These are phyloP conservation scores for Scaeva pyrastri DNA, from an alignment of 2,888 invertebrate genomes.

Conservation along the genomic window DNA sequence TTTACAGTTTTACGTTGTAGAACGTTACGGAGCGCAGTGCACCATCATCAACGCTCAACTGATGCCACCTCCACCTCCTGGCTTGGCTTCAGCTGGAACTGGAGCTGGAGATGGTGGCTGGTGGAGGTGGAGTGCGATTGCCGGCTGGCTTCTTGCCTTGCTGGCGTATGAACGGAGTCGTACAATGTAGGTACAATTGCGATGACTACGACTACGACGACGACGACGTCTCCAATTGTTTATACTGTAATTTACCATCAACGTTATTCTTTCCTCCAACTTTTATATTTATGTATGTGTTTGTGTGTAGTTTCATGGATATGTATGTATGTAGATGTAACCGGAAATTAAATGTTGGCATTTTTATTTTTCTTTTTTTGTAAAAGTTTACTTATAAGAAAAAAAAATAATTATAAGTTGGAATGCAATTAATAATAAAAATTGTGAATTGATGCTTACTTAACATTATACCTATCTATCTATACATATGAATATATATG, in stretches of 20 bases:
- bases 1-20: constrained; percentile 15
- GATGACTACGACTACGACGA: neutral
- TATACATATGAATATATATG: constrained; percentile 14
- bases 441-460: constrained; percentile 39
- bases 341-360: constrained; percentile 73
- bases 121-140: neutral
- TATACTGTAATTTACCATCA: constrained; percentile 62
- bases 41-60: constrained; percentile 5
- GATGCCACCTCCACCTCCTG: constrained; percentile 32
- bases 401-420: constrained; percentile 12
- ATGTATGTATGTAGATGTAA: constrained; percentile 52
- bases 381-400: constrained; percentile 49
- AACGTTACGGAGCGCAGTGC: neutral
- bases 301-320: constrained; percentile 6
- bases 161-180: constrained; percentile 45
- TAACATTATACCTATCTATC: neutral
- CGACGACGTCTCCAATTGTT: constrained; percentile 71
- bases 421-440: constrained; percentile 53
- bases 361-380: constrained; percentile 56
- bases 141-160: neutral
- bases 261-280: constrained; percentile 10
- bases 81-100: neutral
- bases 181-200: constrained; percentile 53
- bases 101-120: neutral
- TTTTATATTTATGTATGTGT: neutral